Percentiles rank a stretch among this genome's conserved stretches.
Evolutionary conservation across 1,140 invertebrate species (phyloP).

Genomic region (Anthonomus grandis): DNA sequence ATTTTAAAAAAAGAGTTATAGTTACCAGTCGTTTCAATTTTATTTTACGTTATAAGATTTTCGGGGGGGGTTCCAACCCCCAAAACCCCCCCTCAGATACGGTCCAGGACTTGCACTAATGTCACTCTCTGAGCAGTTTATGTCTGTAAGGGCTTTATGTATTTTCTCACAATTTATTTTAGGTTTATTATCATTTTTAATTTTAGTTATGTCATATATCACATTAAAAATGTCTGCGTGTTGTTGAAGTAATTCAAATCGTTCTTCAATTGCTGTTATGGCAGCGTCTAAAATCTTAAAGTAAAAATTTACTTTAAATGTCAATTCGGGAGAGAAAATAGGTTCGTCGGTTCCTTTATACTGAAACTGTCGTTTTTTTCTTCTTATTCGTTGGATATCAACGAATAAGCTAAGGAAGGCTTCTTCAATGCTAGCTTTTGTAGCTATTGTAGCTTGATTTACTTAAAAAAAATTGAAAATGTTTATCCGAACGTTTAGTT

Average conservation of each 20-base stretch:
- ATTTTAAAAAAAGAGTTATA: no score
- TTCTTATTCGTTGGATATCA: constrained; percentile 4
- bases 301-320: constrained; percentile 10
- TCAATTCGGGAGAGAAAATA: neutral
- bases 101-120: no score
- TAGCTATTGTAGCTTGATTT: no score
- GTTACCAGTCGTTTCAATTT: no score
- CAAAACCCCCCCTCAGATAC: no score
- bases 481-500: neutral
- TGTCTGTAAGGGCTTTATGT: neutral
- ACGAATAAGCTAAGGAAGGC: neutral
- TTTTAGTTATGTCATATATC: neutral
- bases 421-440: constrained; percentile 1
- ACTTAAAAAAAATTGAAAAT: constrained; percentile 5
- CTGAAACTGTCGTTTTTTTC: constrained; percentile 6
- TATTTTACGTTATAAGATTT: no score
- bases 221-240: neutral
- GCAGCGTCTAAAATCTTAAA: constrained; percentile 5
- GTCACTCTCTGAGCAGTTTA: no score
- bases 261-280: neutral
- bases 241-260: constrained; percentile 1
- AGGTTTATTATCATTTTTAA: neutral
- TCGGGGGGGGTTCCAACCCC: no score
- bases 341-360: constrained; percentile 6
- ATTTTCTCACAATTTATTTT: no score